Conservation (phyloP, 2,113 vertebrate genomes). For the Circaetus gallicus region DNA sequence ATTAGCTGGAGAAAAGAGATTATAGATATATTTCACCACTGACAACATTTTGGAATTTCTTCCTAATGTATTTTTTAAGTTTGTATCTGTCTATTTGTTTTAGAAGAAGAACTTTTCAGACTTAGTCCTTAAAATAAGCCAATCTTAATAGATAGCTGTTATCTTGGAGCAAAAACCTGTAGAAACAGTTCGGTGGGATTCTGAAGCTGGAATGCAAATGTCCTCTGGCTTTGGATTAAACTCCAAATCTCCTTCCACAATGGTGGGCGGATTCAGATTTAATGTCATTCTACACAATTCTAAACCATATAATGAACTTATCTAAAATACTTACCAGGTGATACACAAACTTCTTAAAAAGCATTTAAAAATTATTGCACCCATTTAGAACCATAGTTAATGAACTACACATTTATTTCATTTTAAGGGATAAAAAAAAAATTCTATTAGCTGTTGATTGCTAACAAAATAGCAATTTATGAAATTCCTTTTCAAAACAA, state of each 20-base stretch:
- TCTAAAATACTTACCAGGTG: neutral
- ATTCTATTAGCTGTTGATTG: neutral
- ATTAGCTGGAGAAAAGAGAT: neutral
- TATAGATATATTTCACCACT: neutral
- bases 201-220: neutral
- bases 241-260: neutral
- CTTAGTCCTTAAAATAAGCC: neutral
- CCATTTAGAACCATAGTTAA: neutral
- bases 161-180: neutral
- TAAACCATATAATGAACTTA: neutral
- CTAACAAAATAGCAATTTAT: neutral
- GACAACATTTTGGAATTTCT: neutral
- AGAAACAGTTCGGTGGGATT: neutral
- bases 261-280: neutral
- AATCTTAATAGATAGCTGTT: rapidly evolving
- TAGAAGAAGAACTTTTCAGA: neutral
- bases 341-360: neutral
- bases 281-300: neutral
- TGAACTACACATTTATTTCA: neutral
- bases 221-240: neutral
- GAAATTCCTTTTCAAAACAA: neutral
- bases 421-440: neutral
- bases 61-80: neutral
- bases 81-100: neutral
- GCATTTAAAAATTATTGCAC: neutral